Percentiles rank a stretch among this genome's conserved stretches.
These are phyloP conservation scores for Cuculus canorus DNA, from an alignment of 2,797 vertebrate genomes.

Conservation along the genomic window DNA sequence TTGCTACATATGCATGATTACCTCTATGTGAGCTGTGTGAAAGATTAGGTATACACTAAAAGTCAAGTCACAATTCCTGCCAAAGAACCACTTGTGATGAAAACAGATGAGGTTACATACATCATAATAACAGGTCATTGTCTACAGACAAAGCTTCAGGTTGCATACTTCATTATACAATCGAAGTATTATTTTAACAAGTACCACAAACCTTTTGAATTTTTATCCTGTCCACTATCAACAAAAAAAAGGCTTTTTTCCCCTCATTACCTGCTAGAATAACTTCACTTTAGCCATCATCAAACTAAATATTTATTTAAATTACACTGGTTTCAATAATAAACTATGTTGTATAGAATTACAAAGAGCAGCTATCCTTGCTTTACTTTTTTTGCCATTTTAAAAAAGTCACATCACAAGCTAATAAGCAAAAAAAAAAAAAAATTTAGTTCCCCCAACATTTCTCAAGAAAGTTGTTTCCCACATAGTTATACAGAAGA, in stretches of 20 bases:
- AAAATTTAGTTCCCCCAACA: background rate
- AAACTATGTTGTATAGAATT: background rate
- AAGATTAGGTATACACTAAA: background rate
- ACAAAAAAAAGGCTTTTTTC: background rate
- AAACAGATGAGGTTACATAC: conserved; percentile 27
- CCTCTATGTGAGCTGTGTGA: background rate
- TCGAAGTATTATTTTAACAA: conserved; percentile 45
- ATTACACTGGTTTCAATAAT: background rate
- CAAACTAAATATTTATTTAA: background rate
- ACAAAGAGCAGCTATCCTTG: conserved; percentile 5
- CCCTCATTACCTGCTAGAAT: background rate
- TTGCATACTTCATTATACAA: conserved; percentile 60
- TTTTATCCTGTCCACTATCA: conserved; percentile 14
- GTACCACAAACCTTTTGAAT: conserved; percentile 42
- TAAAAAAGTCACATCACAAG: background rate
- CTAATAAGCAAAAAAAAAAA: background rate
- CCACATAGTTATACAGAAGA: background rate
- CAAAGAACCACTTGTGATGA: conserved; percentile 40
- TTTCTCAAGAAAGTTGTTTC: background rate
- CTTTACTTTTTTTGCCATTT: background rate
- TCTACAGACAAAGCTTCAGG: conserved; percentile 65
- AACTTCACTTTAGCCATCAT: background rate
- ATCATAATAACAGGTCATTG: conserved; percentile 49
- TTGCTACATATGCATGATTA: background rate
- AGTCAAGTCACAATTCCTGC: background rate